These are phyloP conservation scores for Phenganax marumi DNA, from an alignment of 92 coral and sea anemone genomes.

Conservation along the genomic window DNA sequence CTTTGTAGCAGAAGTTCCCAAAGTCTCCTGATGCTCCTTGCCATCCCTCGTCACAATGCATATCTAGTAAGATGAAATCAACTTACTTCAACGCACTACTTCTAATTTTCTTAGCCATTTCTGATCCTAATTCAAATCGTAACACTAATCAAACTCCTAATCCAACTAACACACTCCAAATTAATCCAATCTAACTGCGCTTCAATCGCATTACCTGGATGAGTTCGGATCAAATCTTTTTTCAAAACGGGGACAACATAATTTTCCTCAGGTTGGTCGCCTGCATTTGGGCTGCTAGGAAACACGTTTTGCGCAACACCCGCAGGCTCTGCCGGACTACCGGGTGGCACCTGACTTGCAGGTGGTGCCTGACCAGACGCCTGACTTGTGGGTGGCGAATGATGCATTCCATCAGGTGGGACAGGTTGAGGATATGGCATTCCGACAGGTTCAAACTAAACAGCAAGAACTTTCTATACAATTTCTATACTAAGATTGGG, in stretches of 20 bases:
- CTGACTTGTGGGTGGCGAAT: not conserved
- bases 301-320: conserved; percentile 17
- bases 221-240: conserved; percentile 58
- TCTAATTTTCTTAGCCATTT: not conserved
- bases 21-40: conserved; percentile 93
- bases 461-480: too few species aligned
- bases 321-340: not conserved
- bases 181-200: not conserved
- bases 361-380: not conserved
- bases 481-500: too few species aligned
- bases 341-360: not conserved
- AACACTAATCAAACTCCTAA: not conserved
- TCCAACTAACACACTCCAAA: conserved; percentile 5
- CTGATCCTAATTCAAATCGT: not conserved
- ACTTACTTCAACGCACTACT: not conserved
- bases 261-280: conserved; percentile 19
- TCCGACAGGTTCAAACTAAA: conserved; percentile 61
- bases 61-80: conserved; percentile 52
- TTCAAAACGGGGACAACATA: conserved; percentile 41
- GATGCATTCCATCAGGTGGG: conserved; percentile 78
- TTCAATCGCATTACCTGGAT: conserved; percentile 41
- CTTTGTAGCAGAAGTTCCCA: conserved; percentile 90
- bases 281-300: conserved; percentile 17
- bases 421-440: conserved; percentile 69
- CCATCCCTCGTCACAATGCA: conserved; percentile 95